phyloP scores from a whole-genome alignment of 2,888 invertebrate species.

The Isotomurus palustris region DNA sequence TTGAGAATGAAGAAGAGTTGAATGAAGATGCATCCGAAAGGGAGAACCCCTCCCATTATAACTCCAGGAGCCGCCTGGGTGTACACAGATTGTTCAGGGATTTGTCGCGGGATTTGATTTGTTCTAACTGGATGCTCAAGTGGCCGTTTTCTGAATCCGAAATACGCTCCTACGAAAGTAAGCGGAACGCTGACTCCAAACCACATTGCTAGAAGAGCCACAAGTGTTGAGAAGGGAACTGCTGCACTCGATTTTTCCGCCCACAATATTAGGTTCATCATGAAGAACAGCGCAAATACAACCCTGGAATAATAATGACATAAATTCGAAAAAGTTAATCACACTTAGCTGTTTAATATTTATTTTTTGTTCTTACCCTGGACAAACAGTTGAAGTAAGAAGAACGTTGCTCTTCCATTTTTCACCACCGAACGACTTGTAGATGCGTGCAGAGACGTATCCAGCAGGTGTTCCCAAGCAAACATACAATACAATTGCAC shows the following conservation, averaged over 20 bases:
- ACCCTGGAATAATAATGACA: conserved; percentile 59
- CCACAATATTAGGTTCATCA: conserved; percentile 96
- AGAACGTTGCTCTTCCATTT: conserved; percentile 98
- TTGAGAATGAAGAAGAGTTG: conserved; percentile 98
- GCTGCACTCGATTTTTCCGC: conserved; percentile 92
- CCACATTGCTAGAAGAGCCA: conserved; percentile 93
- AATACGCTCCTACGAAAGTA: conserved; percentile 96
- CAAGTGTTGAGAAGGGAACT: conserved; percentile 91
- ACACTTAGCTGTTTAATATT: background rate
- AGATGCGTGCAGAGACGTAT: conserved; percentile 91
- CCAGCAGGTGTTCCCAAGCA: conserved; percentile 94
- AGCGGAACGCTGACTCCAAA: conserved; percentile 97
- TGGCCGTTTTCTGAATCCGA: conserved; percentile 87
- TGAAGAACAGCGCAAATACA: conserved; percentile 93
- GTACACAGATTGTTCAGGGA: conserved; percentile 97
- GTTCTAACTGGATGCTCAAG: conserved; percentile 66
- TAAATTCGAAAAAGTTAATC: background rate
- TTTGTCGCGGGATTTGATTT: conserved; percentile 97
- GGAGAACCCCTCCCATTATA: conserved; percentile 96
- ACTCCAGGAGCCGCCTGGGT: conserved; percentile 92
- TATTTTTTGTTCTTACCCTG: conserved; percentile 70
- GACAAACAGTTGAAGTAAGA: conserved; percentile 91
- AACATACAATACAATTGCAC: conserved; percentile 94
- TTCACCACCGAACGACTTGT: conserved; percentile 97
- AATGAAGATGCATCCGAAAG: conserved; percentile 97